These are phyloP conservation scores for Thymelicus acteon DNA, from an alignment of 2,888 invertebrate species.

Conservation along the genomic window DNA sequence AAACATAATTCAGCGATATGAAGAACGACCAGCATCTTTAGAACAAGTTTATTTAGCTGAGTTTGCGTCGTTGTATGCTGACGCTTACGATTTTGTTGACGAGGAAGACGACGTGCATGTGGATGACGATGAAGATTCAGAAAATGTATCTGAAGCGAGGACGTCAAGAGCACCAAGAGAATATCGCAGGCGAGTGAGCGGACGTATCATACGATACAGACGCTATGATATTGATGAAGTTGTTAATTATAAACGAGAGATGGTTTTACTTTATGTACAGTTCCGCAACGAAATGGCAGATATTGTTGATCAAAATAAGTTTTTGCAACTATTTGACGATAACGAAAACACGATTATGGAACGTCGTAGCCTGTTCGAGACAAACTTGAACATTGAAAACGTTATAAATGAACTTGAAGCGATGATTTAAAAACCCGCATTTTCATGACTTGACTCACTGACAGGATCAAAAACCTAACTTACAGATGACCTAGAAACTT, in stretches of 20 bases:
- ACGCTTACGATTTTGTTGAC: constrained; percentile 51
- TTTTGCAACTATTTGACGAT: constrained; percentile 47
- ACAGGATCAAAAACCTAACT: too few species aligned
- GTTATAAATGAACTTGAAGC: constrained; percentile 18
- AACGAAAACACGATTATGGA: constrained; percentile 49
- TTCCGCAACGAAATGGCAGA: constrained; percentile 55
- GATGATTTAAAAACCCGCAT: too few species aligned
- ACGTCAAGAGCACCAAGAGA: constrained; percentile 43
- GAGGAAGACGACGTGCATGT: constrained; percentile 51
- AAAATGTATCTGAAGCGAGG: constrained; percentile 45
- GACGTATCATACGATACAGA: constrained; percentile 52
- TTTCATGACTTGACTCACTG: too few species aligned
- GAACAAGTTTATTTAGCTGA: constrained; percentile 55
- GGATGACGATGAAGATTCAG: constrained; percentile 44
- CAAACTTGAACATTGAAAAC: constrained; percentile 52
- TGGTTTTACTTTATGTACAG: constrained; percentile 53
- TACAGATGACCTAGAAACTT: too few species aligned
- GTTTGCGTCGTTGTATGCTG: constrained; percentile 57
- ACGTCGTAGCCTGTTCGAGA: constrained; percentile 50
- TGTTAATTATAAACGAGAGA: constrained; percentile 53
- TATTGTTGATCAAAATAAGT: constrained; percentile 53
- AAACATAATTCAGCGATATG: constrained; percentile 64
- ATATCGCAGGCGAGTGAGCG: constrained; percentile 50
- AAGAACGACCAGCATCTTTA: constrained; percentile 59
- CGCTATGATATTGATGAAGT: constrained; percentile 53